A percentile compares a stretch with the other conserved stretches of the same genome.
phyloP scores from a whole-genome alignment of 2,113 vertebrate species.

The Pollimyrus isidori region DNA sequence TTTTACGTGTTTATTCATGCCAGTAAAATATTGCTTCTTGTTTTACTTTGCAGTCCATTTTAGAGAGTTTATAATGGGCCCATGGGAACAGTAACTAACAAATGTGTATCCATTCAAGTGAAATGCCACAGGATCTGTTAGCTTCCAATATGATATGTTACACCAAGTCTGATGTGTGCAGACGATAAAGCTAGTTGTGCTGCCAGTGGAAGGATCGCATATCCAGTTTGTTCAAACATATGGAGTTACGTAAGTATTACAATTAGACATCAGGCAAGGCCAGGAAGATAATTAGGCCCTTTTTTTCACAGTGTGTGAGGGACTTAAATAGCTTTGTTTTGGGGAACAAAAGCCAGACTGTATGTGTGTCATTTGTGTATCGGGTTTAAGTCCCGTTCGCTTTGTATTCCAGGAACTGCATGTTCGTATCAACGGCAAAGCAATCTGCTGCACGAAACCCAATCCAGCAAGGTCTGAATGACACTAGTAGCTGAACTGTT shows the following conservation, averaged over 20 bases:
- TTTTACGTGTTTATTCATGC: background rate
- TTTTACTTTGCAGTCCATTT: background rate
- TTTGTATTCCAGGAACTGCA: conserved; percentile 29
- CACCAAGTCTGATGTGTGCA: background rate
- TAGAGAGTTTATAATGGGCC: background rate
- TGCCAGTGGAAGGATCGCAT: background rate
- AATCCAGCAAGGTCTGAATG: conserved; percentile 42
- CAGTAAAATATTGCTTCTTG: background rate
- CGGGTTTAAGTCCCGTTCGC: background rate
- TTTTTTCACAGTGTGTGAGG: background rate
- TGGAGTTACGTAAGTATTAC: background rate
- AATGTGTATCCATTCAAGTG: background rate
- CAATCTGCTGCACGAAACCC: conserved; percentile 52
- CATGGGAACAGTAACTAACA: background rate
- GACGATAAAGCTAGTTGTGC: background rate
- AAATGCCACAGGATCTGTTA: background rate
- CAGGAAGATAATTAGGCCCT: background rate
- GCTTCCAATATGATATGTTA: background rate
- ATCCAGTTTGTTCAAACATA: background rate
- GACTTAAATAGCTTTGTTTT: conserved; percentile 21
- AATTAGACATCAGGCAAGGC: conserved; percentile 1
- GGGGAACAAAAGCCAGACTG: background rate
- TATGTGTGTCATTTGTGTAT: conserved; percentile 9
- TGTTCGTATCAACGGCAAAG: conserved; percentile 36
- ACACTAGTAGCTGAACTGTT: conserved; percentile 59